phyloP scores from a whole-genome alignment of 1,140 invertebrate genomes.

The Trinorchestia longiramus region DNA sequence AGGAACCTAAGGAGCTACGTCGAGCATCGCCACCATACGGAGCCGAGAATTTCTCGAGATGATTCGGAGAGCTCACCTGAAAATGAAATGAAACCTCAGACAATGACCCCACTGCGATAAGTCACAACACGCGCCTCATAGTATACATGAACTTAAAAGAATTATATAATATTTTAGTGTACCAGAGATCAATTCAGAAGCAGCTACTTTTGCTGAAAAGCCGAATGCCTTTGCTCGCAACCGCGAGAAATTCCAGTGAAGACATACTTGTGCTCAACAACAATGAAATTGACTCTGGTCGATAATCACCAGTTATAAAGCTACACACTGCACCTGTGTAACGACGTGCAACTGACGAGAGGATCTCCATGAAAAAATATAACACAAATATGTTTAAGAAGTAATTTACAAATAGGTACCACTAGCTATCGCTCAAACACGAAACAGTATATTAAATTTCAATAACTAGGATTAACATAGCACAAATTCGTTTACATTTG shows the following conservation, averaged over 20 bases:
- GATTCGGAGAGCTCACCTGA: slow-evolving; percentile 9
- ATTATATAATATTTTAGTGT: background rate
- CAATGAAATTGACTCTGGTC: background rate
- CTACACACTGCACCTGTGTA: background rate
- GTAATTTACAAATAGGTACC: background rate
- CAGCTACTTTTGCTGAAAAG: background rate
- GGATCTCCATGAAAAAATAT: too few species aligned
- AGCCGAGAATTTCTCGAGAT: slow-evolving; percentile 22
- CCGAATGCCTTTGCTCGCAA: background rate
- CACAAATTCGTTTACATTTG: too few species aligned
- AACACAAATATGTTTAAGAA: background rate
- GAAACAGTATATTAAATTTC: too few species aligned
- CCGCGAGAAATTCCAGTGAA: background rate
- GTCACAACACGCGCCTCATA: background rate
- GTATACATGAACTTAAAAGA: background rate
- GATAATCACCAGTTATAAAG: background rate
- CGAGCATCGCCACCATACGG: background rate
- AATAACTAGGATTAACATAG: too few species aligned
- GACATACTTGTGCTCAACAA: background rate
- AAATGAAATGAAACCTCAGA: slow-evolving; percentile 54
- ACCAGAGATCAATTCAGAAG: background rate
- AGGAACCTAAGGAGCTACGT: background rate
- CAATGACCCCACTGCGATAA: background rate
- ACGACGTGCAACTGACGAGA: background rate
- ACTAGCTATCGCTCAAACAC: background rate